These are phyloP conservation scores for Strongylocentrotus purpuratus DNA, from an alignment of 35 echinoderm and acorn worm species.

Conservation along the genomic window DNA sequence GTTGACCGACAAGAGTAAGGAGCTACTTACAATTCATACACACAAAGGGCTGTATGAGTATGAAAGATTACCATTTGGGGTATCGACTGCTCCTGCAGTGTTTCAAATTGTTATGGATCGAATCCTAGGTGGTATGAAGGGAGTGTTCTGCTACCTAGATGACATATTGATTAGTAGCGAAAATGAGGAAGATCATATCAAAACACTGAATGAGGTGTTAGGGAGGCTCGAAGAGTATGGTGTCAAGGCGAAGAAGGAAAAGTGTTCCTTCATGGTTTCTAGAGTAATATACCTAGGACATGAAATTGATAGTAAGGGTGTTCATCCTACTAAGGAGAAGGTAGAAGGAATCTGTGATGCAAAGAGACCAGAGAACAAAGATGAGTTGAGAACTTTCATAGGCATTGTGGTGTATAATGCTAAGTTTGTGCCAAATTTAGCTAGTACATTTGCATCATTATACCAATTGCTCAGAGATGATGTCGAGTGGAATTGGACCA, in stretches of 20 bases:
- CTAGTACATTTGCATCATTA: constrained; percentile 56
- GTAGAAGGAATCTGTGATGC: constrained; percentile 65
- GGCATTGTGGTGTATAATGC: constrained; percentile 68
- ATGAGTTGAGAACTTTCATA: constrained; percentile 64
- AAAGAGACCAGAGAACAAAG: constrained; percentile 48
- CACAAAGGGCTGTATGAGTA: constrained; percentile 63
- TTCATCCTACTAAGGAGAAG: constrained; percentile 66
- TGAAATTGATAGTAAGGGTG: constrained; percentile 58
- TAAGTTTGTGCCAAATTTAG: constrained; percentile 70
- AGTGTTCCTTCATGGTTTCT: constrained; percentile 58
- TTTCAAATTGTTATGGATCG: constrained; percentile 63
- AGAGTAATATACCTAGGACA: constrained; percentile 65
- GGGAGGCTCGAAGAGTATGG: constrained; percentile 58
- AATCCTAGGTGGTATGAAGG: constrained; percentile 52
- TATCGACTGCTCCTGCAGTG: constrained; percentile 58
- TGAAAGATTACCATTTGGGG: constrained; percentile 70
- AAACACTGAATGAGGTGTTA: constrained; percentile 58
- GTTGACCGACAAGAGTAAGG: constrained; percentile 44
- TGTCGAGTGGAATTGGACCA: constrained; percentile 65
- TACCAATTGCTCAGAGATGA: constrained; percentile 64
- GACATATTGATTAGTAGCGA: constrained; percentile 66
- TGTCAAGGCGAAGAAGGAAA: constrained; percentile 60
- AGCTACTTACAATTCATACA: constrained; percentile 65
- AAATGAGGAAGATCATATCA: constrained; percentile 48
- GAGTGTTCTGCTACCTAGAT: constrained; percentile 62